Evolutionary conservation across 2,113 vertebrate genomes (phyloP).

Genomic region (Gulo gulo): DNA sequence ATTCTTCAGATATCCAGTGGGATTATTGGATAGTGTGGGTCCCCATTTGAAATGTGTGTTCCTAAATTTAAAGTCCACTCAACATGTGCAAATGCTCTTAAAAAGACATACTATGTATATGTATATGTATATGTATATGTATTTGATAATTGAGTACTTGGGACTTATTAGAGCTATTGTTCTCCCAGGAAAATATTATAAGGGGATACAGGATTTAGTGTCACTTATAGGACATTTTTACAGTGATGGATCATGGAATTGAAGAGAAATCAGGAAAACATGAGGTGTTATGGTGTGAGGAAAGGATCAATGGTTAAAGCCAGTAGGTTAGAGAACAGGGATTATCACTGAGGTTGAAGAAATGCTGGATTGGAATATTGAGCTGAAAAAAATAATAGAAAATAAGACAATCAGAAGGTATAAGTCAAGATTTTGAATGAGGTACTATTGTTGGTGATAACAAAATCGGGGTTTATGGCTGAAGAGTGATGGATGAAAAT

Average conservation of each 20-base stretch:
- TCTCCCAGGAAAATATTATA: neutral
- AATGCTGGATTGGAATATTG: neutral
- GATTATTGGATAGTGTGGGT: neutral
- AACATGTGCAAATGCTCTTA: neutral
- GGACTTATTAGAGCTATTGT: neutral
- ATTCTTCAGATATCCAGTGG: neutral
- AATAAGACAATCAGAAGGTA: too few species aligned
- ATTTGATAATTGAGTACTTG: neutral
- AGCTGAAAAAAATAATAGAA: neutral
- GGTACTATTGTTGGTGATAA: neutral
- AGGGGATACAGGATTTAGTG: neutral
- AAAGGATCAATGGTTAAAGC: neutral
- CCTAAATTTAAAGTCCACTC: neutral
- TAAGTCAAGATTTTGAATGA: neutral
- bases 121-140: neutral
- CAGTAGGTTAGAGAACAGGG: neutral
- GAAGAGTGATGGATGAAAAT: neutral
- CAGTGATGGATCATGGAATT: neutral
- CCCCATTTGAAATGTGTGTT: neutral
- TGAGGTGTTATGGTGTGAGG: fast-evolving
- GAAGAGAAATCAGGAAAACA: neutral
- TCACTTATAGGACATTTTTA: neutral
- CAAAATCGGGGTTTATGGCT: neutral
- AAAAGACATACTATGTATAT: neutral
- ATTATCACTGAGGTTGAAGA: neutral